Evolutionary conservation across 2,113 vertebrate genomes (phyloP).

Genomic region (Lasiurus cinereus): DNA sequence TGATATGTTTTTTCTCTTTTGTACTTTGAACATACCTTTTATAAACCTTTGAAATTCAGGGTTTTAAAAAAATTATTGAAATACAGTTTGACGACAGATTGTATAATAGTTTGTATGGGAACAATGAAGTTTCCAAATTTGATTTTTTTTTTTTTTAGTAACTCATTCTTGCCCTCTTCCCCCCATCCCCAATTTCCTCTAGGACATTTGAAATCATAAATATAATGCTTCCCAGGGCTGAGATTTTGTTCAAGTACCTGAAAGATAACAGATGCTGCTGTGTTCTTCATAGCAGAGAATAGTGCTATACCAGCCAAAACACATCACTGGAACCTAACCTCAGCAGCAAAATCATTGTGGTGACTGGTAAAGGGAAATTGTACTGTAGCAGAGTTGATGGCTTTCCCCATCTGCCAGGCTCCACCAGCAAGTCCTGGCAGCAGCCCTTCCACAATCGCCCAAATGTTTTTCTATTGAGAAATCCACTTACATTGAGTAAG

Average conservation of each 20-base stretch:
- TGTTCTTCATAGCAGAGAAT: slow-evolving; percentile 75
- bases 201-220: slow-evolving; percentile 78
- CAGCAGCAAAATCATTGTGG: slow-evolving; percentile 81
- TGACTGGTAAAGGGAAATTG: slow-evolving; percentile 84
- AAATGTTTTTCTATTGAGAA: slow-evolving; percentile 88
- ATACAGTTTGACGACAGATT: slow-evolving; percentile 46
- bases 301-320: slow-evolving; percentile 73
- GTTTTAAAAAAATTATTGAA: slow-evolving; percentile 26
- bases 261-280: slow-evolving; percentile 85
- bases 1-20: slow-evolving; percentile 5
- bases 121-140: slow-evolving; percentile 34
- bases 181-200: slow-evolving; percentile 37
- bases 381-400: slow-evolving; percentile 83
- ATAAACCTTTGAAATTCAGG: slow-evolving; percentile 27
- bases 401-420: slow-evolving; percentile 87
- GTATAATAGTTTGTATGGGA: slow-evolving; percentile 18
- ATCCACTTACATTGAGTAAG: slow-evolving; percentile 88
- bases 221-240: slow-evolving; percentile 81
- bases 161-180: background rate
- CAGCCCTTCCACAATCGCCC: slow-evolving; percentile 85
- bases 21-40: slow-evolving; percentile 50
- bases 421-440: slow-evolving; percentile 87
- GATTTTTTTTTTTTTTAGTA: background rate
- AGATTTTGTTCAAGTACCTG: slow-evolving; percentile 85
- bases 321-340: slow-evolving; percentile 79